Base-by-base conservation (phyloP, 2,797 vertebrate species). In the Carapus acus region DNA sequence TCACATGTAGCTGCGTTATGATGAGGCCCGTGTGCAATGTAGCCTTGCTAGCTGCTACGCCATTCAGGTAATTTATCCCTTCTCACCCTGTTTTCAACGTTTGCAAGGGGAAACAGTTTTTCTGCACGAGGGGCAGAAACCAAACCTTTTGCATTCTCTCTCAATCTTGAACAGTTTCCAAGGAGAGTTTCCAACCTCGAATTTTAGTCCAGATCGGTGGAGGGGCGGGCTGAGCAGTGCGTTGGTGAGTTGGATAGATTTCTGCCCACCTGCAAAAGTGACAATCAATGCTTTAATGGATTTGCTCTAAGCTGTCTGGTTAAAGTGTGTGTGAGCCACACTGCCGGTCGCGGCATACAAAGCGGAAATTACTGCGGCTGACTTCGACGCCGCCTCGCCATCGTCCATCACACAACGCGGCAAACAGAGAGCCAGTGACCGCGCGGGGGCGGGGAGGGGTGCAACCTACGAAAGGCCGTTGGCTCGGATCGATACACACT, bases 311-410 rank as follows among this genome's bases (percentile, higher is more conserved):
- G 41, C 58, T 49, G 67, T 62, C 54, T 69, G 67, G 69, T 76
- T 77, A 65, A 59, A 58, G 49, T 54, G 39, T 42, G 46, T 57
- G 50, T 31, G 29, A 54, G 17, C 23, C 2, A 3, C 8, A 49
- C 42, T 51, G 59, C 59, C 38, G 50, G 56, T 53, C 48, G 58
- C 39, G 23, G 19, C 61, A 54, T 38, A 49, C 34, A 65, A 54
- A 67, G 37, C 56, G 53, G 74, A 71, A 66, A 80, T 81, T 78
- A 79, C 67, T 53, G 76, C n/a, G n/a, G n/a, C 76, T 71, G 75
- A 77, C 64, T 65, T 54, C 48, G 44, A 58, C 61, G 50, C 56
- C 49, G 45, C 67, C n/a, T 68, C 65, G 36, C 58, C 62, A 54
- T 55, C 63, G 47, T 78, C 81, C 57, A 74, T 83, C 71, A 71